phyloP scores from a whole-genome alignment of 2,888 invertebrate species.

The Ommatoiulus sabulosus region DNA sequence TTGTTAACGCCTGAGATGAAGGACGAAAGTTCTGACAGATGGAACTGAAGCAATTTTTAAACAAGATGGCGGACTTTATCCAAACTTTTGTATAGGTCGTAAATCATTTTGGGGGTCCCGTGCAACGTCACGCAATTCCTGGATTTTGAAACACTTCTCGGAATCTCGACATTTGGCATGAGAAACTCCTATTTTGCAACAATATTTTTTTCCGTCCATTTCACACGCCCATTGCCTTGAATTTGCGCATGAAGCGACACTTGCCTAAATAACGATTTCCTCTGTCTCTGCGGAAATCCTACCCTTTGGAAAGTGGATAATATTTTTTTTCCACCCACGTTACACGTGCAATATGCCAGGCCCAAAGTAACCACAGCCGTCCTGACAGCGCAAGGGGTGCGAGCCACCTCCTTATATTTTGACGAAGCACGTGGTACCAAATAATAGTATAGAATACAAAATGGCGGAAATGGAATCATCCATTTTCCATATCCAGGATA shows the following conservation, averaged over 20 bases:
- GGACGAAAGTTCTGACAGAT: too few species aligned
- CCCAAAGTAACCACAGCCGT: neutral
- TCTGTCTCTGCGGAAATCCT: slow-evolving; percentile 38
- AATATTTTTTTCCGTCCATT: neutral
- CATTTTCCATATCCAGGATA: neutral
- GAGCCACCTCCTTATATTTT: neutral
- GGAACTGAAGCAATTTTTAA: too few species aligned
- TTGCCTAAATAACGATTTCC: slow-evolving; percentile 15
- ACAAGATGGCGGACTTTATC: too few species aligned
- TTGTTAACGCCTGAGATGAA: too few species aligned
- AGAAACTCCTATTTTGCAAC: slow-evolving; percentile 1
- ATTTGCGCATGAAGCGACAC: neutral
- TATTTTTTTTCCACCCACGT: slow-evolving; percentile 33
- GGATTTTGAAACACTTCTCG: neutral
- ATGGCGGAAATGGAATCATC: slow-evolving; percentile 35
- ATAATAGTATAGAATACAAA: neutral
- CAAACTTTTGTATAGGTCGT: too few species aligned
- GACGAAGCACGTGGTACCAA: neutral
- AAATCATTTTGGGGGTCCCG: neutral
- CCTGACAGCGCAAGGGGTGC: neutral
- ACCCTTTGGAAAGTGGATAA: slow-evolving; percentile 16
- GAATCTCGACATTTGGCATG: neutral
- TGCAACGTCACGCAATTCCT: neutral
- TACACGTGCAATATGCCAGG: neutral
- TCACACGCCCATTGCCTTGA: neutral